Percentiles rank a stretch among this genome's conserved stretches.
Conservation (phyloP, 2,113 vertebrate species). For the Rissa tridactyla region DNA sequence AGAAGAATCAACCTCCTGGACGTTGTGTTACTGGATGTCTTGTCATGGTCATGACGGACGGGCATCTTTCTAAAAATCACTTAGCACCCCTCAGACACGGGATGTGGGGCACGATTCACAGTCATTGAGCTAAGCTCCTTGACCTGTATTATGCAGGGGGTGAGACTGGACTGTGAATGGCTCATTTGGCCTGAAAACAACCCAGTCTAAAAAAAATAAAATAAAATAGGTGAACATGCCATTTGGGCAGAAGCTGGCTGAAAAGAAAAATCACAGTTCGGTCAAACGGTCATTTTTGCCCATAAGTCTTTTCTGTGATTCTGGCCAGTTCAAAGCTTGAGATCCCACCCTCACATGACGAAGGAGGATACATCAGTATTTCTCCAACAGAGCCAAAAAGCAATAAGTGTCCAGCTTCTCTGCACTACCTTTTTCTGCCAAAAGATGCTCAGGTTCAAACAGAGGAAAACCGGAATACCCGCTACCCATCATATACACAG, state of each 20-base stretch:
- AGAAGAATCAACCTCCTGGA: not conserved
- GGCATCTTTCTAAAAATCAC: not conserved
- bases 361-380: not conserved
- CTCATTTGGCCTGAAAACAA: not conserved
- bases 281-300: not conserved
- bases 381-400: not conserved
- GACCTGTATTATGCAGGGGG: not conserved
- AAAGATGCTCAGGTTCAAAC: not conserved
- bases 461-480: not conserved
- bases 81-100: not conserved
- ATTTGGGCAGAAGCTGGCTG: not conserved
- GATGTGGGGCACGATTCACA: not conserved
- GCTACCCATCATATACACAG: not conserved
- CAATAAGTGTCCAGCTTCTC: not conserved
- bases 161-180: not conserved
- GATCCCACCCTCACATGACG: not conserved
- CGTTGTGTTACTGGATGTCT: not conserved
- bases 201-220: not conserved
- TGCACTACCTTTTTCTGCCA: not conserved
- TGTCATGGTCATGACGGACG: not conserved
- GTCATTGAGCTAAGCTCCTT: not conserved
- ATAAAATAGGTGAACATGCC: not conserved
- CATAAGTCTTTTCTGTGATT: not conserved
- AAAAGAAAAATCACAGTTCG: not conserved
- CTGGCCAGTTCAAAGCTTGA: not conserved